A percentile compares a stretch with the other conserved stretches of the same genome.
phyloP scores from a whole-genome alignment of 2,888 invertebrate species.

The Spisula subtruncata region DNA sequence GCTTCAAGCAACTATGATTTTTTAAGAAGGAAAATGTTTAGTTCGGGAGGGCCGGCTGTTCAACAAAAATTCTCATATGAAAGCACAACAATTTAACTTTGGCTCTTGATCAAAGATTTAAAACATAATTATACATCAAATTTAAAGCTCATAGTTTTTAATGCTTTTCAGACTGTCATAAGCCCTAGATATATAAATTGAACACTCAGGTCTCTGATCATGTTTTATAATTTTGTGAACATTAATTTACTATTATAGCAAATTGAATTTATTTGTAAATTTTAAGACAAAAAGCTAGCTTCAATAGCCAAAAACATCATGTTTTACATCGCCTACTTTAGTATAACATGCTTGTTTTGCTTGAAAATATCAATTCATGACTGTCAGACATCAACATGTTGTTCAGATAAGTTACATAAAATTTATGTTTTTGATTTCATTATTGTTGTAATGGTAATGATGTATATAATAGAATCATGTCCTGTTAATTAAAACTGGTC shows the following conservation, averaged over 20 bases:
- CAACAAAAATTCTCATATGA: too few species aligned
- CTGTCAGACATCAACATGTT: neutral
- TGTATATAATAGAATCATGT: neutral
- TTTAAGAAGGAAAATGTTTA: too few species aligned
- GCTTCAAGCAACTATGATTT: too few species aligned
- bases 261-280: neutral
- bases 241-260: neutral
- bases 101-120: too few species aligned
- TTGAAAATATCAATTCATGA: neutral
- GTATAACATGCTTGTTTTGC: neutral
- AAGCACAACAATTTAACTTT: too few species aligned
- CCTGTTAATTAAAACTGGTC: neutral
- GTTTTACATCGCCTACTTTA: neutral
- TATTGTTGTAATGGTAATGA: neutral
- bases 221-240: neutral
- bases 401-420: neutral
- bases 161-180: neutral
- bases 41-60: too few species aligned
- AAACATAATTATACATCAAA: too few species aligned
- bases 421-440: neutral
- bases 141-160: neutral
- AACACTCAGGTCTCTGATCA: neutral
- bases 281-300: neutral
- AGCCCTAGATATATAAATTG: neutral
- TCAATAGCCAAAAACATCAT: constrained; percentile 4